These are phyloP conservation scores for Vulpes lagopus DNA, from an alignment of 2,113 vertebrate genomes.

Conservation along the genomic window DNA sequence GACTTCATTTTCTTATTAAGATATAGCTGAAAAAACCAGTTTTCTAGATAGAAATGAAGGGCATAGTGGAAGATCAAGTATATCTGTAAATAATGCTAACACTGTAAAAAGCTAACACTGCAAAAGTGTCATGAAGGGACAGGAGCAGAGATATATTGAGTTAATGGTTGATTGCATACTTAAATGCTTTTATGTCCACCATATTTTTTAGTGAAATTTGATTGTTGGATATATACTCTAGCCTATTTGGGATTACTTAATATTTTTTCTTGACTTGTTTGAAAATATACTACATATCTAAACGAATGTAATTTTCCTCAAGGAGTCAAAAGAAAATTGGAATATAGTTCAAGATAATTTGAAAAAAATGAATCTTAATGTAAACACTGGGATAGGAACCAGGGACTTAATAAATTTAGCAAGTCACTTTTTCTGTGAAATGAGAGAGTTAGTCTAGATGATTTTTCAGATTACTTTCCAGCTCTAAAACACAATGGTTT, in stretches of 20 bases:
- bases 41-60: conserved; percentile 60
- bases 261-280: conserved; percentile 45
- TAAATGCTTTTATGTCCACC: conserved; percentile 79
- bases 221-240: conserved; percentile 61
- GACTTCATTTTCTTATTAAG: conserved; percentile 62
- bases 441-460: conserved; percentile 28
- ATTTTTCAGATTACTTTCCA: conserved; percentile 59
- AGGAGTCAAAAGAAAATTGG: conserved; percentile 41
- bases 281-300: conserved; percentile 35
- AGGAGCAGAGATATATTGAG: conserved; percentile 45
- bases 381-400: background rate
- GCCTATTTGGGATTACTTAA: conserved; percentile 83
- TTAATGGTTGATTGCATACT: conserved; percentile 67
- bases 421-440: conserved; percentile 40
- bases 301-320: conserved; percentile 64
- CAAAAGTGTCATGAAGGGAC: conserved; percentile 26
- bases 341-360: conserved; percentile 39
- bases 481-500: conserved; percentile 54
- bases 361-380: conserved; percentile 36
- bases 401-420: background rate
- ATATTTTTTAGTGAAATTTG: conserved; percentile 49
- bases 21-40: conserved; percentile 45
- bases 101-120: background rate
- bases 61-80: conserved; percentile 44
- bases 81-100: conserved; percentile 56